Percentiles rank a stretch among this genome's conserved stretches.
These are phyloP conservation scores for Phthorimaea operculella DNA, from an alignment of 1,140 invertebrate genomes.

Conservation along the genomic window DNA sequence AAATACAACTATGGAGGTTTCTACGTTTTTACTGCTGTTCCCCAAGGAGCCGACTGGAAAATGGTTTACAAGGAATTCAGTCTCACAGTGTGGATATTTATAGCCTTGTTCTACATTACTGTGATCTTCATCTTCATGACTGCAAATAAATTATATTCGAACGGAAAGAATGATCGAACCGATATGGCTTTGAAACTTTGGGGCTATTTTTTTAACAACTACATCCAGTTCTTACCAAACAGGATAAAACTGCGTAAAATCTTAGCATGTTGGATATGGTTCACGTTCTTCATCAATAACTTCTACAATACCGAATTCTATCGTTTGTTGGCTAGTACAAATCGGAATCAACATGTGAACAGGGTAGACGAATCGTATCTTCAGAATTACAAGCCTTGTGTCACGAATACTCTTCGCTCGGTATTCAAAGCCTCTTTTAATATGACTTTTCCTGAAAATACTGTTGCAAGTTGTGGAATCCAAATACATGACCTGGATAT, in stretches of 20 bases:
- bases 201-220: slow-evolving; percentile 31
- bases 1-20: slow-evolving; percentile 29
- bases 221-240: slow-evolving; percentile 18
- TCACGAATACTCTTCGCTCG: neutral
- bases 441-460: neutral
- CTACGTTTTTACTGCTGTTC: slow-evolving; percentile 27
- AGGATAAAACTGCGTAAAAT: slow-evolving; percentile 21
- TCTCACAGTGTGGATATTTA: slow-evolving; percentile 26
- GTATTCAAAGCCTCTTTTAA: neutral
- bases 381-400: neutral
- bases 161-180: neutral
- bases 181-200: slow-evolving; percentile 25
- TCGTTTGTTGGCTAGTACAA: too few relatives aligned
- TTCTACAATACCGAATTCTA: slow-evolving; percentile 38
- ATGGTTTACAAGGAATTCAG: slow-evolving; percentile 34
- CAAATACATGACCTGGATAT: slow-evolving; percentile 16
- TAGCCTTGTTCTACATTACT: slow-evolving; percentile 15
- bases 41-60: slow-evolving; percentile 26
- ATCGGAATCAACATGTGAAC: slow-evolving; percentile 25
- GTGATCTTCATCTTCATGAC: slow-evolving; percentile 11
- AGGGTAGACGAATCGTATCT: neutral
- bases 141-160: neutral
- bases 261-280: slow-evolving; percentile 37
- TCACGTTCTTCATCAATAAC: slow-evolving; percentile 37
- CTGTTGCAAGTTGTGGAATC: neutral